phyloP scores from a whole-genome alignment of 1,140 invertebrate species.

The Neocloeon triangulifer region DNA sequence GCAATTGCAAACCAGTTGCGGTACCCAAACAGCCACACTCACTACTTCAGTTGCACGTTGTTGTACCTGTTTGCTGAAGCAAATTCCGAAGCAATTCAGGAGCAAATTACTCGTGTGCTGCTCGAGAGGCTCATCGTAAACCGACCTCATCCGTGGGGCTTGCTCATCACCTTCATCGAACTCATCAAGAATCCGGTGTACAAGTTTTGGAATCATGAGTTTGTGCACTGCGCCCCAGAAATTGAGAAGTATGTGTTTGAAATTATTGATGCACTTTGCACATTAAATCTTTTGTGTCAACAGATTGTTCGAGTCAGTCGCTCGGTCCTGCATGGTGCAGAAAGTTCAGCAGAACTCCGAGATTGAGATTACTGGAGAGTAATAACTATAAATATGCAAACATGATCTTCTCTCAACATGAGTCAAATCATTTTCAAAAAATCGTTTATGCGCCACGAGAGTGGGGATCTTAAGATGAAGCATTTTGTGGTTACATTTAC shows the following conservation, averaged over 20 bases:
- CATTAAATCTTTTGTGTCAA: conserved; percentile 9
- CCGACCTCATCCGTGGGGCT: conserved; percentile 95
- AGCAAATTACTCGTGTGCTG: conserved; percentile 66
- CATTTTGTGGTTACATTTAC: too few relatives aligned
- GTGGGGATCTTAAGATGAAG: too few relatives aligned
- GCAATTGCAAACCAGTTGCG: conserved; percentile 95
- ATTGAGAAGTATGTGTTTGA: conserved; percentile 74
- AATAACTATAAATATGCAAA: too few relatives aligned
- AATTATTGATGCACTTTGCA: neutral
- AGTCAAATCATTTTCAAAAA: too few relatives aligned
- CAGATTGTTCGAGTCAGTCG: conserved; percentile 82
- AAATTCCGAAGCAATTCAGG: conserved; percentile 88
- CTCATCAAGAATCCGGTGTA: conserved; percentile 97
- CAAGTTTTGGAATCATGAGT: conserved; percentile 98
- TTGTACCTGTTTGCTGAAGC: conserved; percentile 96
- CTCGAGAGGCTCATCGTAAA: conserved; percentile 94
- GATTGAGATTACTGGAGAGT: too few relatives aligned
- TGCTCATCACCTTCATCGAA: conserved; percentile 97
- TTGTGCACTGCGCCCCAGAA: conserved; percentile 96
- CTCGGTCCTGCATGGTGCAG: conserved; percentile 77
- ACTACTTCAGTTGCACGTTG: conserved; percentile 95
- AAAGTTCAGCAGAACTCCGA: conserved; percentile 32
- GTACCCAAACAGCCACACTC: conserved; percentile 98
- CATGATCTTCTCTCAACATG: too few relatives aligned
- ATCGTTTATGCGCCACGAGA: too few relatives aligned